These are phyloP conservation scores for Diceros bicornis DNA, from an alignment of 2,797 vertebrate species.

Conservation along the genomic window DNA sequence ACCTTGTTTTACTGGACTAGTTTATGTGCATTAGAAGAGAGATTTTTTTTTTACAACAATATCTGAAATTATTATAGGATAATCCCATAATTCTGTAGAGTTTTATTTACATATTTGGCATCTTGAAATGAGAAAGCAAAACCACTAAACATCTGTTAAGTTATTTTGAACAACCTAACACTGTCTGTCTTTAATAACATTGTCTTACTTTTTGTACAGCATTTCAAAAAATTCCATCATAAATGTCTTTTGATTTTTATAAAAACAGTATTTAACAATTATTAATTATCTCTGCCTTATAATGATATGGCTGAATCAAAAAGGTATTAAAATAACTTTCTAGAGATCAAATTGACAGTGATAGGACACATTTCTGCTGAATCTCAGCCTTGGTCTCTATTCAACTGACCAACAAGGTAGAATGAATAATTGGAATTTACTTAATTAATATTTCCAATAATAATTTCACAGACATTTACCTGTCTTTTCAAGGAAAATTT, in stretches of 20 bases:
- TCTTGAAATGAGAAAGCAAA: conserved; percentile 56
- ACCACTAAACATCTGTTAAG: neutral
- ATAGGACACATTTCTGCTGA: neutral
- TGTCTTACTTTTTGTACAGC: neutral
- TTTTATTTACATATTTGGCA: conserved; percentile 8
- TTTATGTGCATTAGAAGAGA: neutral
- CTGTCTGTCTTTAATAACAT: neutral
- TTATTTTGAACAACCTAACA: conserved; percentile 47
- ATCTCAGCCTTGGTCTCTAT: neutral
- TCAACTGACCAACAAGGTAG: neutral
- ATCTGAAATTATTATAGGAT: neutral
- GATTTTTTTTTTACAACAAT: conserved; percentile 17
- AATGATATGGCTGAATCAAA: neutral
- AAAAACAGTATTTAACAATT: neutral
- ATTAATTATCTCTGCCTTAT: neutral
- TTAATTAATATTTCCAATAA: neutral
- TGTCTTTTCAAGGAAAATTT: neutral
- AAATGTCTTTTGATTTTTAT: neutral
- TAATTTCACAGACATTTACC: neutral
- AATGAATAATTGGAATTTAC: neutral
- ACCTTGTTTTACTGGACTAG: neutral
- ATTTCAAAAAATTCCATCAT: neutral
- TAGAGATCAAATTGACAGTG: neutral
- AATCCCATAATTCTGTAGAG: neutral
- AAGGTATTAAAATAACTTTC: neutral